These are phyloP conservation scores for Hydrophis major DNA, from an alignment of 2,797 vertebrate genomes.

Conservation along the genomic window DNA sequence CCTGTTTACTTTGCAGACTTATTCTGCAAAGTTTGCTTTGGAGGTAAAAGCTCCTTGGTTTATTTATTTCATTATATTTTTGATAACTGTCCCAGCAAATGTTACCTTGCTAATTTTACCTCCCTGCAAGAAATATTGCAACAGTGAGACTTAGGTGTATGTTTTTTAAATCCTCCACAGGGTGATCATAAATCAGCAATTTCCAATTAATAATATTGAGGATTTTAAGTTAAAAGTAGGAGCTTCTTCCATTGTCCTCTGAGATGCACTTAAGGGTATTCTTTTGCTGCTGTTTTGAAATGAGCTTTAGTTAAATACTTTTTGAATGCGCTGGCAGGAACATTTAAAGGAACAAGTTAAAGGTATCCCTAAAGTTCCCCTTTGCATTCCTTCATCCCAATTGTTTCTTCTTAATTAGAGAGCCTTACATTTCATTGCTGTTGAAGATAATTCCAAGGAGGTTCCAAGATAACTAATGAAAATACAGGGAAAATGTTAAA, in stretches of 20 bases:
- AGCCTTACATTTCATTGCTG: neutral
- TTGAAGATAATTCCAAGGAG: neutral
- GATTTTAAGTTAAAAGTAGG: slow-evolving; percentile 49
- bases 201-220: slow-evolving; percentile 59
- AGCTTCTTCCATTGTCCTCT: slow-evolving; percentile 50
- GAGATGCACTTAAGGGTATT: slow-evolving; percentile 59
- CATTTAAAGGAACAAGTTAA: slow-evolving; percentile 45
- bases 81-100: neutral
- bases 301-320: slow-evolving; percentile 54
- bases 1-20: neutral
- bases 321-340: slow-evolving; percentile 48
- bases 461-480: too few species aligned
- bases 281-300: slow-evolving; percentile 47
- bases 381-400: slow-evolving; percentile 26
- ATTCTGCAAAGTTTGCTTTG: neutral
- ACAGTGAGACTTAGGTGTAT: neutral
- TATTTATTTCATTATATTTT: neutral
- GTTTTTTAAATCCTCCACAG: slow-evolving; percentile 19
- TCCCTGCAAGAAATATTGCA: neutral
- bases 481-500: neutral
- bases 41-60: neutral
- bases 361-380: slow-evolving; percentile 44
- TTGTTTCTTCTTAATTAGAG: slow-evolving; percentile 34
- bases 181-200: slow-evolving; percentile 42
- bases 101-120: neutral